Evolutionary conservation across 2,888 invertebrate genomes (phyloP).

Genomic region (Yponomeuta sedellus): DNA sequence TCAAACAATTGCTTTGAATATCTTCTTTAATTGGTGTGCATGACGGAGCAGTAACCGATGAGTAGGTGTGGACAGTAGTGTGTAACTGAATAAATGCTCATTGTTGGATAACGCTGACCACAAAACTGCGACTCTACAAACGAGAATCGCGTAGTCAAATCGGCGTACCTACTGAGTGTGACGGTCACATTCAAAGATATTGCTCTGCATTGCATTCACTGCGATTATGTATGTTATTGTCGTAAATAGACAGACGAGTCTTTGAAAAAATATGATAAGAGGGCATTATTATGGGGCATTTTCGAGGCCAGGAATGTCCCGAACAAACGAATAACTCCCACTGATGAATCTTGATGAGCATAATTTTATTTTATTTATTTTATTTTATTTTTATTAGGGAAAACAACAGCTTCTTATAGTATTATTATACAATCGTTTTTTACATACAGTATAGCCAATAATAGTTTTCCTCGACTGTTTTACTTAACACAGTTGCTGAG

Average conservation of each 20-base stretch:
- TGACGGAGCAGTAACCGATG: not conserved
- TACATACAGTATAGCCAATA: no score
- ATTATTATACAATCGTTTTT: no score
- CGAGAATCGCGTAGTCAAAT: conserved; percentile 40
- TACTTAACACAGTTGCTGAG: no score
- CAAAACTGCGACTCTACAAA: conserved; percentile 44
- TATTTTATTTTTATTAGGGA: no score
- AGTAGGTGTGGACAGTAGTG: not conserved
- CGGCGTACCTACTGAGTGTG: conserved; percentile 37
- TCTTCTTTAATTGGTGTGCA: not conserved
- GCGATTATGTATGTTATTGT: not conserved
- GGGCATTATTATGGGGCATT: not conserved
- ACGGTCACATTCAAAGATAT: no score
- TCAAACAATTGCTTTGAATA: conserved; percentile 11
- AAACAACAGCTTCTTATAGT: no score
- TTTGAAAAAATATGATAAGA: not conserved
- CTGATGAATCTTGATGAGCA: conserved; percentile 45
- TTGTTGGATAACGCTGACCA: conserved; percentile 36
- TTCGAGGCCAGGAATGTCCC: conserved; percentile 10
- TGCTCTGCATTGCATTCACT: not conserved
- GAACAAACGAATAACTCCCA: conserved; percentile 34
- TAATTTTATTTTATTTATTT: no score
- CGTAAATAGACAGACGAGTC: not conserved
- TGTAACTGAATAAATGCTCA: not conserved
- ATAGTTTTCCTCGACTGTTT: no score